A percentile compares a stretch with the other conserved stretches of the same genome.
Evolutionary conservation across 2,888 invertebrate species (phyloP).

Genomic region (Macrophya annulata): DNA sequence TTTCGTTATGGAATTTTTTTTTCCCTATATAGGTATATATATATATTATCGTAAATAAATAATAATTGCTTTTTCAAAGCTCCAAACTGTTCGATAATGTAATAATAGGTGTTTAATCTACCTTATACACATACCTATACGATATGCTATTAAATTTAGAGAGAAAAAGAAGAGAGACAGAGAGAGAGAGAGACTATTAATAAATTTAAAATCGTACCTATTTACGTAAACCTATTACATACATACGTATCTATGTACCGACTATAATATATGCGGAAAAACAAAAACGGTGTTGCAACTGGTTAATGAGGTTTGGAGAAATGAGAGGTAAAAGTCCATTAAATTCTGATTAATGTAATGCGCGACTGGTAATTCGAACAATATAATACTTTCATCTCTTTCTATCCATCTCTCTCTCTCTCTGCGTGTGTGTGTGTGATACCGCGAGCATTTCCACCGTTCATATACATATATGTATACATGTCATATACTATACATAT

Average conservation of each 20-base stretch:
- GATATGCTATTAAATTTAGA: no score
- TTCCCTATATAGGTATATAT: no score
- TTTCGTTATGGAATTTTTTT: no score
- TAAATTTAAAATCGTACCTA: neutral
- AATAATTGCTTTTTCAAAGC: no score
- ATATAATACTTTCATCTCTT: constrained; percentile 14
- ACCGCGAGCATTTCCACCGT: constrained; percentile 23
- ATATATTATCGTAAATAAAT: no score
- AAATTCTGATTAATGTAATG: constrained; percentile 46
- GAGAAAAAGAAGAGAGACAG: no score
- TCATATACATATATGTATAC: neutral
- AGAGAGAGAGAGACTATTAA: neutral
- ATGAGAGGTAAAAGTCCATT: constrained; percentile 37
- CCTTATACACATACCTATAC: no score
- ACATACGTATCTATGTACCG: no score
- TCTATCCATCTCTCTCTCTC: neutral
- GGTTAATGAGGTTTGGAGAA: constrained; percentile 30
- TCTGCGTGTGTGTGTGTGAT: neutral
- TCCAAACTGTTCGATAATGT: no score
- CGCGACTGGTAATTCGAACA: constrained; percentile 40
- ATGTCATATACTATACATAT: neutral
- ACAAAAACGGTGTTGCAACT: neutral
- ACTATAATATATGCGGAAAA: neutral
- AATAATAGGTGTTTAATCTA: no score
- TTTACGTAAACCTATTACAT: neutral